Percentiles rank a stretch among this genome's conserved stretches.
Evolutionary conservation across 2,797 vertebrate species (phyloP).

Genomic region (Ctenopoma kingsleyae): DNA sequence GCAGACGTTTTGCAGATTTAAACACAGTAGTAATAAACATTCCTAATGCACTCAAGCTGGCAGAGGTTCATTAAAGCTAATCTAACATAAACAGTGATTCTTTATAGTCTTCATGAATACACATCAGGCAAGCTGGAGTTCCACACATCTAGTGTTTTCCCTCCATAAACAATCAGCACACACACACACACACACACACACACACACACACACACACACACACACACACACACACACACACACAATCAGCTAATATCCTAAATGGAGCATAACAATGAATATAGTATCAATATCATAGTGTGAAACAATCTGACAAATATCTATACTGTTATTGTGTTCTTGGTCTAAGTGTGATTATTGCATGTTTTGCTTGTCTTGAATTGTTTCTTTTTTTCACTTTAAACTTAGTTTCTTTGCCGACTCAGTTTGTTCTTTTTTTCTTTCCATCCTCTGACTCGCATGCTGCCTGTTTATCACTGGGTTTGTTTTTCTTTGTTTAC

Average conservation of each 20-base stretch:
- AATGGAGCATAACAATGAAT: too few species aligned
- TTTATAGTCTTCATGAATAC: not conserved
- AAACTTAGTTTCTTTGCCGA: not conserved
- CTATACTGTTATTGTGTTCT: not conserved
- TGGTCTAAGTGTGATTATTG: constrained; percentile 4
- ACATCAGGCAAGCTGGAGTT: not conserved
- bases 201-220: too few species aligned
- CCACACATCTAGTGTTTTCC: not conserved
- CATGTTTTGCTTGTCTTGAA: constrained; percentile 20
- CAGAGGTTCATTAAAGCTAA: not conserved
- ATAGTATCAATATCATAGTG: too few species aligned
- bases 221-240: too few species aligned
- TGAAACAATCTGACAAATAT: too few species aligned
- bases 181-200: too few species aligned
- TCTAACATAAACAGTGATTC: not conserved
- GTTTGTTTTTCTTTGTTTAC: constrained; percentile 55
- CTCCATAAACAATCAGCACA: too few species aligned
- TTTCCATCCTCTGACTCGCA: constrained; percentile 55
- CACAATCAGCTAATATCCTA: not conserved
- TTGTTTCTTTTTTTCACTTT: constrained; percentile 10
- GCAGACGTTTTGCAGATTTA: too few species aligned
- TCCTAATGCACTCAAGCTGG: not conserved
- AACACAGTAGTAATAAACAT: not conserved
- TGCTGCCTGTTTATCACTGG: constrained; percentile 66
- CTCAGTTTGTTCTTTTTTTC: constrained; percentile 53